Percentiles rank a stretch among this genome's conserved stretches.
Evolutionary conservation across 2,888 invertebrate genomes (phyloP).

Genomic region (Eledona agricola): DNA sequence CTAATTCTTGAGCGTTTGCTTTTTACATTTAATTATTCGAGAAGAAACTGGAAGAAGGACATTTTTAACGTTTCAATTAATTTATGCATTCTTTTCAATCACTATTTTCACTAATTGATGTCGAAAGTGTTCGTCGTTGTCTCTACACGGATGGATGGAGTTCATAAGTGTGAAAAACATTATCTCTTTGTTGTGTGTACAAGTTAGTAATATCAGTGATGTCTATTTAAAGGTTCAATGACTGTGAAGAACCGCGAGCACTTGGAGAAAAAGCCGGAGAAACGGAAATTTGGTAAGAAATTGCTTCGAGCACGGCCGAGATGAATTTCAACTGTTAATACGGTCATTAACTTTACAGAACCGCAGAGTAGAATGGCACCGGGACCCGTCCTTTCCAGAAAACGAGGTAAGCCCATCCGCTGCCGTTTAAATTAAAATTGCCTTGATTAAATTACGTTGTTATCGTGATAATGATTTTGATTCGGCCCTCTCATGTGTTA

Average conservation of each 20-base stretch:
- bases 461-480: no score
- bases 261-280: constrained; percentile 30
- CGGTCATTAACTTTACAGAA: constrained; percentile 14
- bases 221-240: constrained; percentile 30
- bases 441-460: no score
- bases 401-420: constrained; percentile 27
- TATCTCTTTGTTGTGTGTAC: constrained; percentile 5
- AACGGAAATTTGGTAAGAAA: constrained; percentile 31
- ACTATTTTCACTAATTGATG: not conserved
- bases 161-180: not conserved
- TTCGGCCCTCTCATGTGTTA: no score
- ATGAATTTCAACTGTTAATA: no score
- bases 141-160: no score
- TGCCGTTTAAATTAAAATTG: no score
- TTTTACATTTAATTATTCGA: no score
- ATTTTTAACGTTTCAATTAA: not conserved
- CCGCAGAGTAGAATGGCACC: no score
- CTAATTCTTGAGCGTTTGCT: no score
- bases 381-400: constrained; percentile 10
- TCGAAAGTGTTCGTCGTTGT: not conserved
- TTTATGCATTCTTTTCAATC: constrained; percentile 1
- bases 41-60: no score
- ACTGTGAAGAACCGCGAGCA: constrained; percentile 26
- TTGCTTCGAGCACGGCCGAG: no score
- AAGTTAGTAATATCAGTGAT: constrained; percentile 10